phyloP scores from a whole-genome alignment of 2,113 vertebrate species.

The Gnathonemus echidnorhynchus region DNA sequence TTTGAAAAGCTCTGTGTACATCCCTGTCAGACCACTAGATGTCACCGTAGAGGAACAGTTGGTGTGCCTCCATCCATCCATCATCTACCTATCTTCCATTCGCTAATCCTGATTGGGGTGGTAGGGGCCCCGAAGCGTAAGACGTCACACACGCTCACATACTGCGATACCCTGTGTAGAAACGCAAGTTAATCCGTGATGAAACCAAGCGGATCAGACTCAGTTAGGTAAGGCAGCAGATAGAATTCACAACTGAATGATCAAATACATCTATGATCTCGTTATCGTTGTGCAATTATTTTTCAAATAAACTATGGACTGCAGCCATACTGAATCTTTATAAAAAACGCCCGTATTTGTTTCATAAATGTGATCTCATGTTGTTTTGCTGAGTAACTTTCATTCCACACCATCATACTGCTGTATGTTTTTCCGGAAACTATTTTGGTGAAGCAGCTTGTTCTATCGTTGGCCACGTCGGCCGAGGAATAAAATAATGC shows the following conservation, averaged over 20 bases:
- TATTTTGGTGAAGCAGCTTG: background rate
- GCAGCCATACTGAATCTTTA: background rate
- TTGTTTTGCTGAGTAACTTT: background rate
- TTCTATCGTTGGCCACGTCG: background rate
- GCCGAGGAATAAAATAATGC: background rate
- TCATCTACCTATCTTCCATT: background rate
- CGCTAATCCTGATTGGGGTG: background rate
- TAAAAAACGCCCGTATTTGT: background rate
- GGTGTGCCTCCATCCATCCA: background rate
- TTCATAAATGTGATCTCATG: background rate
- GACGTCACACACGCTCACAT: background rate
- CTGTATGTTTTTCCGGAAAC: background rate
- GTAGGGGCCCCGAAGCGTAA: background rate
- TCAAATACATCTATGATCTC: background rate
- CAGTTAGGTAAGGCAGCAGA: background rate
- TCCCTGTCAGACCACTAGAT: slow-evolving; percentile 19
- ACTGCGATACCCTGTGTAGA: background rate
- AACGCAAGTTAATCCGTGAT: background rate
- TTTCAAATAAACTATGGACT: background rate
- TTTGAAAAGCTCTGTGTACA: background rate
- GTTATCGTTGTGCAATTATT: background rate
- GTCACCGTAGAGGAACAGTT: slow-evolving; percentile 18
- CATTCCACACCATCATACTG: background rate
- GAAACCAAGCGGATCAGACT: background rate
- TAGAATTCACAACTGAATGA: background rate